Conservation (phyloP, 1,140 invertebrate species). For the Octopus bimaculoides region DNA sequence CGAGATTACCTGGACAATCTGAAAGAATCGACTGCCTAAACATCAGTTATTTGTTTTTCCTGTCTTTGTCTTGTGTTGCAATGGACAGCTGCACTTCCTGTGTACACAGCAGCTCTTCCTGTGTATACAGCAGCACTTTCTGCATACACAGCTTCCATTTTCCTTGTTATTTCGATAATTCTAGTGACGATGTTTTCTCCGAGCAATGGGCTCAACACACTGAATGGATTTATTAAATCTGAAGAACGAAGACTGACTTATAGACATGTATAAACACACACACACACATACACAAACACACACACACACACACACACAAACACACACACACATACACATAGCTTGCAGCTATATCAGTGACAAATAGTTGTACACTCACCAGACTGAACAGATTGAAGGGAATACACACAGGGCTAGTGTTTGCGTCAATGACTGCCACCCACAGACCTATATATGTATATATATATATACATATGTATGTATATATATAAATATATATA, state of each 20-base stretch:
- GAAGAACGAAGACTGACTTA: background rate
- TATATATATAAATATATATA: background rate
- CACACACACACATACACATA: background rate
- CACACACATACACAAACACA: background rate
- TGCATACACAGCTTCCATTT: background rate
- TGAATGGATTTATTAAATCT: too few relatives aligned
- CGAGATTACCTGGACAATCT: conserved; percentile 97
- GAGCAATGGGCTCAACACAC: too few relatives aligned
- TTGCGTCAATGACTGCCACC: background rate
- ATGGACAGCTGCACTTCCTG: background rate
- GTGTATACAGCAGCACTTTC: background rate
- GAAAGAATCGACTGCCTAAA: conserved; percentile 73
- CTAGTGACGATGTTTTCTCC: too few relatives aligned
- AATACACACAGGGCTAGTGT: background rate
- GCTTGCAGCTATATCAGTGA: background rate
- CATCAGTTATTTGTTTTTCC: background rate
- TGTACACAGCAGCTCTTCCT: background rate
- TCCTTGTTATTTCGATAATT: too few relatives aligned
- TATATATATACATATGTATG: background rate
- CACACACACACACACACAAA: background rate
- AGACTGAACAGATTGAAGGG: background rate
- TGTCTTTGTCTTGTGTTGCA: background rate
- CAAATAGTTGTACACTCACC: background rate
- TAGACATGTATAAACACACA: background rate
- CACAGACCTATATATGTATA: background rate